These are phyloP conservation scores for Sitodiplosis mosellana DNA, from an alignment of 1,140 invertebrate genomes.

Conservation along the genomic window DNA sequence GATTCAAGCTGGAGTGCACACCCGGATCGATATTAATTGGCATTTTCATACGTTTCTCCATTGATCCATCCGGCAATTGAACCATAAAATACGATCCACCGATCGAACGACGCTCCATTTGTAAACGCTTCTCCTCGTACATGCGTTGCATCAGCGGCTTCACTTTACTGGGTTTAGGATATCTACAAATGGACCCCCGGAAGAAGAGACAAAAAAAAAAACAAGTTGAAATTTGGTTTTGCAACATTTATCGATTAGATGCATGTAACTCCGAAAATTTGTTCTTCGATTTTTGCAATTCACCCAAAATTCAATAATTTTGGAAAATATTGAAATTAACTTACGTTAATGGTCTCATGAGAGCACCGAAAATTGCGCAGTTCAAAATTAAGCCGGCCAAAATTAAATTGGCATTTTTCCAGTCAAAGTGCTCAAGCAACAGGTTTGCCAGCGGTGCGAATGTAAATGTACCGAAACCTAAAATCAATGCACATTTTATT, in stretches of 20 bases:
- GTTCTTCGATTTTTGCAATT: neutral
- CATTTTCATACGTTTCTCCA: conserved; percentile 70
- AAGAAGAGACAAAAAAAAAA: too few species aligned
- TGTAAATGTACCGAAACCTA: conserved; percentile 60
- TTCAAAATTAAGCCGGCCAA: conserved; percentile 82
- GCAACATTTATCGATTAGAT: neutral
- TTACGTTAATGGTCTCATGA: conserved; percentile 83
- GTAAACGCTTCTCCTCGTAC: conserved; percentile 76
- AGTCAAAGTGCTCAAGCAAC: conserved; percentile 59
- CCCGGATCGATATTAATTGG: conserved; percentile 83
- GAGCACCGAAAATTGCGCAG: conserved; percentile 77
- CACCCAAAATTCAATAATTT: neutral
- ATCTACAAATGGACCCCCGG: too few species aligned
- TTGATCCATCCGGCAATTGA: conserved; percentile 70
- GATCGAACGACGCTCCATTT: conserved; percentile 73
- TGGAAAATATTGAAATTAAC: neutral
- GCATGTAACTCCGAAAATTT: too few species aligned
- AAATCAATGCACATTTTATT: neutral
- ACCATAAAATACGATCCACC: conserved; percentile 82
- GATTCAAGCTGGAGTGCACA: conserved; percentile 76
- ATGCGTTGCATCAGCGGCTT: conserved; percentile 70
- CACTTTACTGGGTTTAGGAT: conserved; percentile 31
- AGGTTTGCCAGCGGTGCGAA: conserved; percentile 73
- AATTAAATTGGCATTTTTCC: conserved; percentile 82
- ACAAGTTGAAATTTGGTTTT: neutral